Evolutionary conservation across 2,113 vertebrate species (phyloP).

Genomic region (Dasyprocta punctata): DNA sequence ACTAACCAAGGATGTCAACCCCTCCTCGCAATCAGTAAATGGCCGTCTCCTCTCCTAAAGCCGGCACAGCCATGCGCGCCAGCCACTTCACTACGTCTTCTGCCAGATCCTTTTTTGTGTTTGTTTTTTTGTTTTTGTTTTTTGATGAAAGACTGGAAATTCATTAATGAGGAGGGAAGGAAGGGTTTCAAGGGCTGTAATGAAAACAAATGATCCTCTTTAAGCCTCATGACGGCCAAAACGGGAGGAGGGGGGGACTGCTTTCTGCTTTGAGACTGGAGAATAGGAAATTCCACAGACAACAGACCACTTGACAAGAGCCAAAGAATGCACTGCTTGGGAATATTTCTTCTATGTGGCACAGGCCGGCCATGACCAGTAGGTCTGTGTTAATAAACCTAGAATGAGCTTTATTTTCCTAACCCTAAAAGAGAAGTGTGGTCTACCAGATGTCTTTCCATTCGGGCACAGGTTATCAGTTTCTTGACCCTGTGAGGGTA

Average conservation of each 20-base stretch:
- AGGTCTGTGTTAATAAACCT: conserved; percentile 55
- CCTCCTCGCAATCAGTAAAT: conserved; percentile 79
- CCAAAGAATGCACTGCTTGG: conserved; percentile 64
- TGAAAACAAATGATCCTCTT: conserved; percentile 86
- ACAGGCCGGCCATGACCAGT: conserved; percentile 58
- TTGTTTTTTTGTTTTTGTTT: conserved; percentile 86
- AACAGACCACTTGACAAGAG: conserved; percentile 78
- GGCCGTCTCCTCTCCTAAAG: conserved; percentile 79
- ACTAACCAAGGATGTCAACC: conserved; percentile 84
- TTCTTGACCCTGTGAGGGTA: background rate
- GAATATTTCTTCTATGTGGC: conserved; percentile 58
- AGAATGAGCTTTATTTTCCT: conserved; percentile 61
- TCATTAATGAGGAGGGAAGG: conserved; percentile 85
- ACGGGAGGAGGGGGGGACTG: background rate
- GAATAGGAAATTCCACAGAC: conserved; percentile 83
- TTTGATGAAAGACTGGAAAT: conserved; percentile 86
- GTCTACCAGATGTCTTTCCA: conserved; percentile 73
- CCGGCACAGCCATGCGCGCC: conserved; percentile 62
- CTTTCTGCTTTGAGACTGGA: conserved; percentile 63
- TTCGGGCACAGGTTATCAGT: conserved; percentile 27
- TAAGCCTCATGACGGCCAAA: conserved; percentile 78
- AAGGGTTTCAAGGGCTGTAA: conserved; percentile 83
- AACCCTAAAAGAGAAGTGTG: conserved; percentile 58
- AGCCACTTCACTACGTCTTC: conserved; percentile 79
- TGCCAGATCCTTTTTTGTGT: conserved; percentile 77